Conservation (phyloP, 2,888 invertebrate species). For the Pachycephus smyrnensis region DNA sequence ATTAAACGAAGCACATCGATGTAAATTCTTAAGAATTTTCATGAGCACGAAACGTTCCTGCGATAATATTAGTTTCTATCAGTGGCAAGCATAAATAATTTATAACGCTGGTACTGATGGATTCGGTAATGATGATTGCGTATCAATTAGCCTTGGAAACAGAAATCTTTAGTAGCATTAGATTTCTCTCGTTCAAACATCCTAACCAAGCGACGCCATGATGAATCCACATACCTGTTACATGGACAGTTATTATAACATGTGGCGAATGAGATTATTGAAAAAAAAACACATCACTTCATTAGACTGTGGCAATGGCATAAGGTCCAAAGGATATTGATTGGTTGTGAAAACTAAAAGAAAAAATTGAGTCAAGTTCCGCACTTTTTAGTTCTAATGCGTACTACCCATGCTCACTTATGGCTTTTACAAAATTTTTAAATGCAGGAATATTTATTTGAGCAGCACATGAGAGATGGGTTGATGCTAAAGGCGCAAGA, state of each 20-base stretch:
- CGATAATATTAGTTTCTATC: background rate
- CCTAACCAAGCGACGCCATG: background rate
- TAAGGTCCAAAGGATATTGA: background rate
- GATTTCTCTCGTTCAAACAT: conserved; percentile 9
- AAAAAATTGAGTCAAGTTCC: background rate
- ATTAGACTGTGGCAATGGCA: background rate
- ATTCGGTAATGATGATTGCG: background rate
- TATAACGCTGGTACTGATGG: background rate
- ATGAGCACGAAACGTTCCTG: background rate
- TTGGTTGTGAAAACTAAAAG: background rate
- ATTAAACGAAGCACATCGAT: background rate
- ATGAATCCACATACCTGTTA: background rate
- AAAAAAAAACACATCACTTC: background rate
- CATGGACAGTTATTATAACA: background rate
- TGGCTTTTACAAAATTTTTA: background rate
- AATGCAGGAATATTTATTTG: background rate
- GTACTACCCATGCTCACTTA: background rate
- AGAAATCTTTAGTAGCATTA: background rate
- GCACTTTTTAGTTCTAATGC: background rate
- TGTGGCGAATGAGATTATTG: background rate
- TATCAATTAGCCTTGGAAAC: background rate
- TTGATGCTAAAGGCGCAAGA: conserved; percentile 49
- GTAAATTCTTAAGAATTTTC: background rate
- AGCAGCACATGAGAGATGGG: conserved; percentile 1
- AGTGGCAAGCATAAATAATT: background rate